Evolutionary conservation across 2,888 invertebrate genomes (phyloP), one percentile per base, ranked within the genome.

Genomic region (Nephrocerus scutellatus): DNA sequence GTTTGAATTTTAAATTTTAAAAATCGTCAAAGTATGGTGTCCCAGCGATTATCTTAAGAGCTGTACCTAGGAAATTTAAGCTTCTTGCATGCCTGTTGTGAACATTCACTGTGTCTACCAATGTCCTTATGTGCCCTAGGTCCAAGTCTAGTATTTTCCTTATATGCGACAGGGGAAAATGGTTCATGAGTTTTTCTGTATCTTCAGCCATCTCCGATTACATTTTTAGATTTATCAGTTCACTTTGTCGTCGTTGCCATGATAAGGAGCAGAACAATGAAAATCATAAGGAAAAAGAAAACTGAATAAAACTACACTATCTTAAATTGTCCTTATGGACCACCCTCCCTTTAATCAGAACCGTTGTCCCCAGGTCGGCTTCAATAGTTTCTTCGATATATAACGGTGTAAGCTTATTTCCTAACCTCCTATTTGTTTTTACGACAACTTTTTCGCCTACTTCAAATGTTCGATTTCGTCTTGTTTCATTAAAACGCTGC

Each of bases 11-110:
- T 20, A 41, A 4, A 19, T 36, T 18, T 30, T 41, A 26, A 14
- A 44, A 42, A 13, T 47, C 41, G 25, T 41, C 37, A 31, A 36
- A 39, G 28, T 44, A 41, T 7, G 39, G 39, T 6, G 41, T 42
- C 5, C 39, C 47, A 14, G 44, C 44, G 10, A 44, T 33, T 16
- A 44, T 32, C 14, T 47, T 47, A 15, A 44, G 23, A 15, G 39
- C 47, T 4, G 44, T 40, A 14, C 40, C 42, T 19, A 43, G 21
- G 16, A 47, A 19, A 26, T 44, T 43, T 16, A 47, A 26, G 19
- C 43, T 47, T 26, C 44, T 37, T n/a, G 48, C 39, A 12, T 39
- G 37, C 9, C 39, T 36, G 20, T 41, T 40, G 18, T 44, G 42
- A 30, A 36, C 26, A 22, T 36, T 24, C 24, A 35, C 20, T 29